phyloP scores from a whole-genome alignment of 1,140 invertebrate species.

The Trinorchestia longiramus region DNA sequence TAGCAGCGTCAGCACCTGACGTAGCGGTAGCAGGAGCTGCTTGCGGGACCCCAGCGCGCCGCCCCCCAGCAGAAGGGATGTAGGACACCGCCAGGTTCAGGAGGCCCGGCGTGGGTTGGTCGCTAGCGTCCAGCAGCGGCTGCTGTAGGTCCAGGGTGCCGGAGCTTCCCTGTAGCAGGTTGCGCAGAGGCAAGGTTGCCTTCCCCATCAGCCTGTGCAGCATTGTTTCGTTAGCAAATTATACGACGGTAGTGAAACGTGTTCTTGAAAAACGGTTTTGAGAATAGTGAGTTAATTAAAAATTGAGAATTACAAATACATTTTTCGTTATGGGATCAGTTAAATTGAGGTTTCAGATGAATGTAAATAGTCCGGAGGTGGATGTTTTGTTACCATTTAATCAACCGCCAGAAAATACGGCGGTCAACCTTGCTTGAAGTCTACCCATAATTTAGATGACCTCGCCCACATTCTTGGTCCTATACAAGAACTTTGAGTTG shows the following conservation, averaged over 20 bases:
- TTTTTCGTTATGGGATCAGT: too few species aligned
- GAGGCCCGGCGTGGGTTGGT: constrained; percentile 66
- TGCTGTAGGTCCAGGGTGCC: constrained; percentile 68
- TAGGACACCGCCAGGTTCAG: constrained; percentile 60
- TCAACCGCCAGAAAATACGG: too few species aligned
- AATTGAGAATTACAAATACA: not conserved
- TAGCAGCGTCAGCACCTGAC: not conserved
- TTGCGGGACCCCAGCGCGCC: not conserved
- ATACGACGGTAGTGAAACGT: too few species aligned
- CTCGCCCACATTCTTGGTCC: too few species aligned
- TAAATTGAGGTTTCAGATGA: too few species aligned
- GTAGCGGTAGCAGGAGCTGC: not conserved
- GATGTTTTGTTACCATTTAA: too few species aligned
- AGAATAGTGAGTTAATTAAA: not conserved
- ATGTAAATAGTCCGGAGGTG: too few species aligned
- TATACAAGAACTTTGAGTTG: not conserved
- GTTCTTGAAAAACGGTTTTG: too few species aligned
- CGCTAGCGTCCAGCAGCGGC: constrained; percentile 68
- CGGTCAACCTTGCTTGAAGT: too few species aligned
- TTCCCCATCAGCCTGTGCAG: constrained; percentile 68
- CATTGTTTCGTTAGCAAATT: too few species aligned
- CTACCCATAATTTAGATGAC: too few species aligned
- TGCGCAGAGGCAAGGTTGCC: constrained; percentile 68
- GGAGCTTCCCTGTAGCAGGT: constrained; percentile 67
- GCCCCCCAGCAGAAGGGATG: constrained; percentile 56